Base-by-base conservation (phyloP, 2,888 invertebrate species). In the Buathra laborator region DNA sequence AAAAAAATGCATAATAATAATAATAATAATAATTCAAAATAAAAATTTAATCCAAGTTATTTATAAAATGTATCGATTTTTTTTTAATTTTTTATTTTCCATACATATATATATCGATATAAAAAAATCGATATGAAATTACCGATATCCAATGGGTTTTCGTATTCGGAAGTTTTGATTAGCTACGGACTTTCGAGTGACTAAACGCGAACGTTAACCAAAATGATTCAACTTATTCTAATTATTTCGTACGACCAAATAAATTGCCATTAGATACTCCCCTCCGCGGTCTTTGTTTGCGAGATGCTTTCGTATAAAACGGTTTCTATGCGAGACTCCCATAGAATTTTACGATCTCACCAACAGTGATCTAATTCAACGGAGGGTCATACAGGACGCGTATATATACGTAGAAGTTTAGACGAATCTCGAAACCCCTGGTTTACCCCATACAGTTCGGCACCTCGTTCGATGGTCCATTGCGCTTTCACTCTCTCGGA, bases 391-490 rank as follows among this genome's bases (percentile, higher is more conserved):
- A 56, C 43, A 12, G 64, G 32, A 56, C 68, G 24, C 2, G 66
- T 59, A 64, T 32, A 44, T 72, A 82, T 53, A 37, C 19, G 51
- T 14, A 7, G 78, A 75, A 78, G 56, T 83, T 85, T 46, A 66
- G 80, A 76, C 48, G 72, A 81, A 77, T 77, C 64, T 84, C 74
- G 78, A 24, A 85, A 19, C 46, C 53, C 62, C 12, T 71, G 68
- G 53, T 74, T 37, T 74, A 64, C 59, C 84, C 76, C 37, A 70
- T 76, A 79, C 66, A 67, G 67, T 72, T 59, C 67, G 64, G 71
- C 76, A 76, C 72, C 81, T 84, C 83, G 76, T 82, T 85, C 83
- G 81, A 86, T 84, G 83, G 80, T 56, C 85, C 78, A 83, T 86
- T 84, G 77, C 44, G 74, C 74, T 51, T 81, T 66, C 66, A 74